phyloP scores from a whole-genome alignment of 2,888 invertebrate genomes.

The Pandemis cinnamomeana region DNA sequence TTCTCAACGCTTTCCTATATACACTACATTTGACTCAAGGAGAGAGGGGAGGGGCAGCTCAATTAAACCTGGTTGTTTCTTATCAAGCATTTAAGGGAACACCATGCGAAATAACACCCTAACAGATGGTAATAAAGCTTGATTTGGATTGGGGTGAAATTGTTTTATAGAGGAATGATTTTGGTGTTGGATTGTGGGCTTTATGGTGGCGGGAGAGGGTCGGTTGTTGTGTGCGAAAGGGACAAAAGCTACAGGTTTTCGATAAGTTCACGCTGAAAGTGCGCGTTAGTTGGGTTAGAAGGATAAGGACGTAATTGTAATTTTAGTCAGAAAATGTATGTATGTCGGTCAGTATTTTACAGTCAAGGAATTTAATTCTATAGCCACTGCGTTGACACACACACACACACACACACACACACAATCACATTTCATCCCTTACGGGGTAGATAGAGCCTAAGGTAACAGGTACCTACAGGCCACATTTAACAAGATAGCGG shows the following conservation, averaged over 20 bases:
- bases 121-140: conserved; percentile 37
- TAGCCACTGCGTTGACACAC: no score
- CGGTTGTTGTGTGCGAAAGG: conserved; percentile 39
- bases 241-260: conserved; percentile 78
- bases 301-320: conserved; percentile 51
- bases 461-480: no score
- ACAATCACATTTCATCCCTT: no score
- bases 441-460: no score
- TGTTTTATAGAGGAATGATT: conserved; percentile 7
- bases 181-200: conserved; percentile 28
- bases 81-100: conserved; percentile 54
- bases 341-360: no score
- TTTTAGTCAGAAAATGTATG: conserved; percentile 41
- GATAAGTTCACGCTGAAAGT: conserved; percentile 75
- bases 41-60: conserved; percentile 54
- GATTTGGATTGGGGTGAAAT: conserved; percentile 34
- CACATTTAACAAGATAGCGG: no score
- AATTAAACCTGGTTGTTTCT: conserved; percentile 52
- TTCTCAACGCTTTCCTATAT: conserved; percentile 57
- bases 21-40: conserved; percentile 49
- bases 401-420: no score
- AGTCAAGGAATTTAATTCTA: no score
- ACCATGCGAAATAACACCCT: conserved; percentile 34
- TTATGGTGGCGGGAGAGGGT: conserved; percentile 7
- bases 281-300: conserved; percentile 50